These are phyloP conservation scores for Smutsia gigantea DNA, from an alignment of 2,797 vertebrate species.

Conservation along the genomic window DNA sequence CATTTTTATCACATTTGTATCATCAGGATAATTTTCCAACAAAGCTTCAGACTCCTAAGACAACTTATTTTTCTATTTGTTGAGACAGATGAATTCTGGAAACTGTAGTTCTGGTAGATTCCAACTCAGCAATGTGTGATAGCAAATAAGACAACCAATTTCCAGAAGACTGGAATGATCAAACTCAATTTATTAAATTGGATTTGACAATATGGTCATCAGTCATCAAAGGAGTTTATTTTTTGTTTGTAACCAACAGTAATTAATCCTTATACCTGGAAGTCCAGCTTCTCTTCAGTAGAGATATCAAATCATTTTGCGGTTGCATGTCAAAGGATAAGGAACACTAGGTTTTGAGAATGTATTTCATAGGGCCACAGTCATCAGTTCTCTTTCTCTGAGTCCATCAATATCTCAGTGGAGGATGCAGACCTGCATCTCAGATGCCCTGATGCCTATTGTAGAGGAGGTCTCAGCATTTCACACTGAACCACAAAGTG, in stretches of 20 bases:
- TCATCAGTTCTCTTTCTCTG: neutral
- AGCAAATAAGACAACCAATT: neutral
- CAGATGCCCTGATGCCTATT: neutral
- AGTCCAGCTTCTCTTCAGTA: neutral
- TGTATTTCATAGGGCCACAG: neutral
- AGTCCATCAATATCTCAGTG: rapidly evolving
- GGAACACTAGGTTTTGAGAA: neutral
- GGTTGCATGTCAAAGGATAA: neutral
- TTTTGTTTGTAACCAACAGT: neutral
- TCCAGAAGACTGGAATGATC: neutral
- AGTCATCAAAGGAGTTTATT: neutral
- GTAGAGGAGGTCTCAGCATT: neutral
- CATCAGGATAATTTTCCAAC: neutral
- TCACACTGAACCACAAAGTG: neutral
- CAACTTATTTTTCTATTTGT: neutral
- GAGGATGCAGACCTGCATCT: rapidly evolving
- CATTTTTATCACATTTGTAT: neutral
- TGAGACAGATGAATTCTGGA: neutral
- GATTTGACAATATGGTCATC: neutral
- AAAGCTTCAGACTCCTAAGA: neutral
- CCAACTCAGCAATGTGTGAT: neutral
- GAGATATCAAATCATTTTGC: neutral
- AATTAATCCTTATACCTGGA: neutral
- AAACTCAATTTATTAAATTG: neutral
- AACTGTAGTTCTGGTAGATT: neutral